phyloP scores from a whole-genome alignment of 2,888 invertebrate genomes.

The Mythimna albipuncta region DNA sequence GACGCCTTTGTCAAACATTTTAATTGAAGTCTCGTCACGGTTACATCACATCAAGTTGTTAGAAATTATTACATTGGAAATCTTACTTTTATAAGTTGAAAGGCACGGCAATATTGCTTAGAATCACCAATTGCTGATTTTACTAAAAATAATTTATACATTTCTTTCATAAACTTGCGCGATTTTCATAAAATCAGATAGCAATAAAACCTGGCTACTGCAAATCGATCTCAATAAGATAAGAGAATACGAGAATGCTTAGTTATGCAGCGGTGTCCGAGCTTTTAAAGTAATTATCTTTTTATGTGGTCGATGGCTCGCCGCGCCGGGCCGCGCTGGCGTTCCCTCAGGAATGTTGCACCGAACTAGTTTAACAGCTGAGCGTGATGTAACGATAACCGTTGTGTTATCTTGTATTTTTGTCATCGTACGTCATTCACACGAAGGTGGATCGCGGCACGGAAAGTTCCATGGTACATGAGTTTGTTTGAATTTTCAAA shows the following conservation, averaged over 20 bases:
- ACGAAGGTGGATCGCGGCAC: constrained; percentile 24
- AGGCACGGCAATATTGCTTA: background rate
- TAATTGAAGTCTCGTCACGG: constrained; percentile 32
- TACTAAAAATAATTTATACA: background rate
- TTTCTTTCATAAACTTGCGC: background rate
- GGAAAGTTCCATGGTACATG: constrained; percentile 33
- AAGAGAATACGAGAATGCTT: constrained; percentile 48
- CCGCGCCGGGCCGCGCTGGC: constrained; percentile 68
- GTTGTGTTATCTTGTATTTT: constrained; percentile 74
- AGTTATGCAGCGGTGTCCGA: constrained; percentile 57
- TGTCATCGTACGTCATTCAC: constrained; percentile 68
- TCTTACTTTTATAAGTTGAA: constrained; percentile 5
- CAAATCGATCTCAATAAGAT: constrained; percentile 35
- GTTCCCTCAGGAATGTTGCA: constrained; percentile 86
- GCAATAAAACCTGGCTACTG: constrained; percentile 26
- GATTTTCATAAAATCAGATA: constrained; percentile 18
- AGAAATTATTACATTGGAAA: constrained; percentile 17
- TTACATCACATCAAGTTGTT: constrained; percentile 24
- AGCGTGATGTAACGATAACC: constrained; percentile 78
- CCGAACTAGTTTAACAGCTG: constrained; percentile 83
- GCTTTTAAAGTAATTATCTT: constrained; percentile 71
- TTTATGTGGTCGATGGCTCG: constrained; percentile 72
- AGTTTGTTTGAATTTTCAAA: background rate
- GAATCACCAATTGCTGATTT: background rate
- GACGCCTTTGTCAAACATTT: constrained; percentile 31